phyloP scores from a whole-genome alignment of 2,113 vertebrate genomes.

The Bufo gargarizans region DNA sequence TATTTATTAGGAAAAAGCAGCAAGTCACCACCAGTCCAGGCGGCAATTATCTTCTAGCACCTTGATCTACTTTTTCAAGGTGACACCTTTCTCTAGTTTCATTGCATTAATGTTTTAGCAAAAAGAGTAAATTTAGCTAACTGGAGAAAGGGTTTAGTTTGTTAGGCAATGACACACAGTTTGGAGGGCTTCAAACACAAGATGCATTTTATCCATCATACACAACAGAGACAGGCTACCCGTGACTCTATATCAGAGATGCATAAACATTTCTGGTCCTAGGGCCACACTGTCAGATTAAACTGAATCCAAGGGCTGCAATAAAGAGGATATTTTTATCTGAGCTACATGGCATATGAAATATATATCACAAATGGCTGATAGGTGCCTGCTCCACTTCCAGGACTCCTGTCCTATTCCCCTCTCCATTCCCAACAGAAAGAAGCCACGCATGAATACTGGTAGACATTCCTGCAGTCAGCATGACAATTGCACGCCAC shows the following conservation, averaged over 20 bases:
- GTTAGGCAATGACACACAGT: conserved; percentile 47
- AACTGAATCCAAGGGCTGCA: too few relatives aligned
- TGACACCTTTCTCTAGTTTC: conserved; percentile 59
- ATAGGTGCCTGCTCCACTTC: too few relatives aligned
- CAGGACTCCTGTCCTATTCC: too few relatives aligned
- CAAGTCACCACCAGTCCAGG: not conserved
- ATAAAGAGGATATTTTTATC: too few relatives aligned
- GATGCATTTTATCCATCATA: not conserved
- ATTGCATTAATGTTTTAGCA: conserved; percentile 64
- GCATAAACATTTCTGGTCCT: too few relatives aligned
- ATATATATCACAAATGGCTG: too few relatives aligned
- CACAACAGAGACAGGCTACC: not conserved
- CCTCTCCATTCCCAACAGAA: too few relatives aligned
- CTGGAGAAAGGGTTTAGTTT: conserved; percentile 51
- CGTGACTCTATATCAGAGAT: not conserved
- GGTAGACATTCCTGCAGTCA: too few relatives aligned
- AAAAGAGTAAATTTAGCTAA: conserved; percentile 59
- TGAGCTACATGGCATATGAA: too few relatives aligned
- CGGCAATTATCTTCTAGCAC: conserved; percentile 7
- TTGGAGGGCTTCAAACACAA: conserved; percentile 40
- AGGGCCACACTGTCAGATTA: too few relatives aligned
- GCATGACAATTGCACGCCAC: too few relatives aligned
- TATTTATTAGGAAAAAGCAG: not conserved
- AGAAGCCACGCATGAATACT: too few relatives aligned
- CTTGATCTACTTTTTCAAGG: conserved; percentile 46